Base-by-base conservation (phyloP, 1,140 invertebrate species). In the Matsumurasca onukii region DNA sequence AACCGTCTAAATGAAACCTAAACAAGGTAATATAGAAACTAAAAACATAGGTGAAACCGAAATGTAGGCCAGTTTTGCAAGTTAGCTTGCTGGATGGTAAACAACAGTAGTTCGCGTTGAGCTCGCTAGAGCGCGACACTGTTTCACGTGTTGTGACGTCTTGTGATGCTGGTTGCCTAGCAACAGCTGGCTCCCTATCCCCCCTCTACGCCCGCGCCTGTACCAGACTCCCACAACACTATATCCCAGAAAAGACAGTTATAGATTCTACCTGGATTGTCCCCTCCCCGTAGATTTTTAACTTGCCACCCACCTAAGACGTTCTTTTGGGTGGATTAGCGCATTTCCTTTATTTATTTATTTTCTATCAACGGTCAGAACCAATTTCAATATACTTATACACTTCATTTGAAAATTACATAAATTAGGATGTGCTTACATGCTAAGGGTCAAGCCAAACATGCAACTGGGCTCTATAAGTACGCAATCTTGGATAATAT, bases 111-210 rank as follows among this genome's bases (percentile, higher is more conserved):
- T 59, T 59, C 2, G 25, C 22, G 55, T 15, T 24, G 30, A 59
- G 30, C 24, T 27, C 55, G 25, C 24, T 59, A 59, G 55, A 59
- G 55, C 30, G 55, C 55, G 55, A 59, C 55, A 59, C 22, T 3
- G 5, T 27, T 59, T 59, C 55, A 59, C 55, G 55, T 59, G 55
- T 59, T 59, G 55, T 59, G 55, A 59, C 55, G 55, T 59, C 55
- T 59, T 59, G 55, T 59, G 55, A 59, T 59, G 55, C 25, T 27
- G 55, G 55, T 59, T 13, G 30, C 55, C 55, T 59, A 59, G 55
- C 55, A 59, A 59, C 55, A 9, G 55, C 15, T 29, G 24, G 9
- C 55, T 27, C 55, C 5, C 3, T 12, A 25, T n/a, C 55, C 25
- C 55, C 55, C 22, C 34, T 45, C 9, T 45, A 45, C 34, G 9